Base-by-base conservation (phyloP, 2,797 vertebrate species). In the Babyrousa celebensis region DNA sequence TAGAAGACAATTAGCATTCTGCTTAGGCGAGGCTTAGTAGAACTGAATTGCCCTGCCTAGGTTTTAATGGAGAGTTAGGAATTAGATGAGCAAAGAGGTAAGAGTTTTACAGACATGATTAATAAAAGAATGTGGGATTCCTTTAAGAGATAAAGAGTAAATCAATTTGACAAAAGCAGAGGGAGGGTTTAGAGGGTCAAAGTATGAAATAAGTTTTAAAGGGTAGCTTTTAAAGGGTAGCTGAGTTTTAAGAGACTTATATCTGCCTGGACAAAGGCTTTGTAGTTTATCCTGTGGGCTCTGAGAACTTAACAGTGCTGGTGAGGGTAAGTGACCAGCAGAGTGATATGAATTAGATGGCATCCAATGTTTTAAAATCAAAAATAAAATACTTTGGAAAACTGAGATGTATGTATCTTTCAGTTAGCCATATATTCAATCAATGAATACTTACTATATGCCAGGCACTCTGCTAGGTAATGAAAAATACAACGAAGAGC, bases 321-420 rank as follows among this genome's bases (percentile, higher is more conserved):
- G 3, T 32, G 32, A 71, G 89, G 7, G 5, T 82, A 77, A 87
- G 21, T 72, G 20, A 14, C 23, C 48, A 71, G 11, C 8, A 62
- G 20, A 62, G 9, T 25, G 5, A 40, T 70, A 6, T 32, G 6
- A 75, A 68, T 36, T 87, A 80, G 12, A 68, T 36, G 43, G 72
- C 74, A 52, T 6, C 12, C 36, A 67, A 18, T 27, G 6, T 77
- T n/a, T 88, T 82, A 36, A 75, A 88, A 72, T 8, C 32, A 18
- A 52, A 94, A 82, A 88, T 56, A 62, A 84, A 94, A 79, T 85
- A 54, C 17, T 88, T 62, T 56, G 56, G 23, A 78, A 91, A 88
- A 67, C 52, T 25, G 12, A 68, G 72, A 54, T 78, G 5, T 6
- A 89, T 86, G 2, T 43, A 25, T 58, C 5, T 88, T 92, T 8